Conservation (phyloP, 2,888 invertebrate species). For the Clostera curtula region DNA sequence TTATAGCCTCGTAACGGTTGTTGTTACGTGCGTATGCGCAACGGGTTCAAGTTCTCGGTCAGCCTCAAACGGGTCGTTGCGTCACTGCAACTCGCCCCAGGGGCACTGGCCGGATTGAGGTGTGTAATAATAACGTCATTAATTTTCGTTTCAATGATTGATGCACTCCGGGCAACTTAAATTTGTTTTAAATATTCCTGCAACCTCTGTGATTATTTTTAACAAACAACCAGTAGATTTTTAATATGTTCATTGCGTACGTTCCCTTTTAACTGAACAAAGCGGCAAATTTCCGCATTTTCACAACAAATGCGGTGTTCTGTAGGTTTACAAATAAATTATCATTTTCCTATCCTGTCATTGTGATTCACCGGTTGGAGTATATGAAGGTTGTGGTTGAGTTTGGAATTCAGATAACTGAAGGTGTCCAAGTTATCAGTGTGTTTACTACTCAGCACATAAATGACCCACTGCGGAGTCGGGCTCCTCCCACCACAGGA, state of each 20-base stretch:
- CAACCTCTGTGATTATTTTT: slow-evolving; percentile 2
- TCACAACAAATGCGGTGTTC: slow-evolving; percentile 36
- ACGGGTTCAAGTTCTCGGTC: slow-evolving; percentile 63
- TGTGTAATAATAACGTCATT: slow-evolving; percentile 30
- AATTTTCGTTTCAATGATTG: slow-evolving; percentile 21
- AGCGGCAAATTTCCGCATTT: slow-evolving; percentile 38
- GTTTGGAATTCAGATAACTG: slow-evolving; percentile 32
- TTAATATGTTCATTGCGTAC: slow-evolving; percentile 21
- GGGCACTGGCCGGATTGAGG: slow-evolving; percentile 56
- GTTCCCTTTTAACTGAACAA: slow-evolving; percentile 26
- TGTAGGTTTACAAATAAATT: slow-evolving; percentile 50
- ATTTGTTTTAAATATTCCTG: slow-evolving; percentile 3
- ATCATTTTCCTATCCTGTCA: slow-evolving; percentile 47
- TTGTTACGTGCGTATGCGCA: slow-evolving; percentile 35
- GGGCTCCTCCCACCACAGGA: too few species aligned
- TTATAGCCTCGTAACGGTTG: slow-evolving; percentile 62
- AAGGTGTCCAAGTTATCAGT: slow-evolving; percentile 16
- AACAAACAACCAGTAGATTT: slow-evolving; percentile 18
- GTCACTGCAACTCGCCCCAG: slow-evolving; percentile 35
- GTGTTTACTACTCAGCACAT: too few species aligned
- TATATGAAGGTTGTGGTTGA: slow-evolving; percentile 47
- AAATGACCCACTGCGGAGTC: too few species aligned
- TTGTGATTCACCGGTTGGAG: slow-evolving; percentile 39
- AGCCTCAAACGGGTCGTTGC: slow-evolving; percentile 43
- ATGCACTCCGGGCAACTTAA: slow-evolving; percentile 16